phyloP scores from a whole-genome alignment of 2,888 invertebrate genomes.

The Theretra japonica region DNA sequence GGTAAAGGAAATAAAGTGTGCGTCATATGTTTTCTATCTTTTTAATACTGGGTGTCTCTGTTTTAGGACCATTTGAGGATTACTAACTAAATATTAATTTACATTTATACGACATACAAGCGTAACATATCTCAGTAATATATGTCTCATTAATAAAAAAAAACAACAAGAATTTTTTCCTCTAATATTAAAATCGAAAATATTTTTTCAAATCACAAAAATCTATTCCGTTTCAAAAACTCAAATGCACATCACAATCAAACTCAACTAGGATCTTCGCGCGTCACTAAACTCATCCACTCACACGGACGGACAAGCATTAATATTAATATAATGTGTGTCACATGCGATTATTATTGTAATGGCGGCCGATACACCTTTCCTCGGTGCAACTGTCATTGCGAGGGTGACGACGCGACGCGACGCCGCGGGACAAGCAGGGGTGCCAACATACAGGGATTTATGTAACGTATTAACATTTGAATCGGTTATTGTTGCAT shows the following conservation, averaged over 20 bases:
- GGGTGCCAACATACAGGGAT: neutral
- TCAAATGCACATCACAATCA: neutral
- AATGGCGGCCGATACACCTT: constrained; percentile 43
- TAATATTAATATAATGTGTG: constrained; percentile 51
- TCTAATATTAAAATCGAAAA: too few species aligned
- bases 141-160: too few species aligned
- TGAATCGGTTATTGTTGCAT: neutral
- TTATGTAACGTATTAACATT: neutral
- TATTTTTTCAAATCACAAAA: neutral
- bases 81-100: too few species aligned
- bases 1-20: too few species aligned
- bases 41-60: too few species aligned
- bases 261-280: neutral
- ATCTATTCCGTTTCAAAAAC: neutral
- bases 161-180: too few species aligned
- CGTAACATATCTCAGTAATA: too few species aligned
- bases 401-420: constrained; percentile 36
- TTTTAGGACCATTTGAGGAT: too few species aligned
- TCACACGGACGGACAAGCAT: constrained; percentile 10
- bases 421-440: constrained; percentile 18
- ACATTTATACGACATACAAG: too few species aligned
- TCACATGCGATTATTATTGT: constrained; percentile 61
- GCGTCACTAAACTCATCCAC: constrained; percentile 6
- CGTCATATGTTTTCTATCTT: too few species aligned
- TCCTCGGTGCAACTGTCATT: constrained; percentile 40